Percentiles rank a stretch among this genome's conserved stretches.
Evolutionary conservation across 64 coral and sea anemone genomes (phyloP).

Genomic region (Dendronephthya gigantea): DNA sequence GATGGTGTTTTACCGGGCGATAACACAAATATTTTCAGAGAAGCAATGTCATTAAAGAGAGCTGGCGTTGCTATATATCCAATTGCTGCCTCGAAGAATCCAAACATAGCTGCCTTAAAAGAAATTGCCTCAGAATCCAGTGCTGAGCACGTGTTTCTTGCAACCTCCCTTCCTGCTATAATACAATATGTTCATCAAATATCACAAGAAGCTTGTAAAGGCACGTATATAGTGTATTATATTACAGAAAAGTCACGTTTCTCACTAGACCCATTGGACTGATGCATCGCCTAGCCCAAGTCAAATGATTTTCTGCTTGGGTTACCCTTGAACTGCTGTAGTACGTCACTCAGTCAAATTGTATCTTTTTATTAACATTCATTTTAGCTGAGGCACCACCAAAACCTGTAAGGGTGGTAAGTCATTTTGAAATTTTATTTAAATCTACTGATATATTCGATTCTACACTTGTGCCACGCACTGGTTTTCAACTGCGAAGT

Average conservation of each 20-base stretch:
- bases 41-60: background rate
- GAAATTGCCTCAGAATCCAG: background rate
- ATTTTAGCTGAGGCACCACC: background rate
- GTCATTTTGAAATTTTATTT: background rate
- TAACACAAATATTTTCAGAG: background rate
- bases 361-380: background rate
- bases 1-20: background rate
- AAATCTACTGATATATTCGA: too few relatives aligned
- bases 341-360: background rate
- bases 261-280: too few relatives aligned
- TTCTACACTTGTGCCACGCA: too few relatives aligned
- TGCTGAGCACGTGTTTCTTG: background rate
- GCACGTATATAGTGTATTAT: background rate
- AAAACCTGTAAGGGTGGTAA: background rate
- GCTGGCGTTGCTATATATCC: background rate
- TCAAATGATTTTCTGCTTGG: too few relatives aligned
- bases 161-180: background rate
- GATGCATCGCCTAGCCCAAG: too few relatives aligned
- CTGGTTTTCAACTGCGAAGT: too few relatives aligned
- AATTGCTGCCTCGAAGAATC: background rate
- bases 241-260: too few relatives aligned
- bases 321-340: background rate
- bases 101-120: background rate
- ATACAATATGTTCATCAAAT: conserved; percentile 13
- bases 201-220: conserved; percentile 17